Percentiles rank a stretch among this genome's conserved stretches.
Conservation (phyloP, 2,888 invertebrate species). For the Herminia tarsipennalis region DNA sequence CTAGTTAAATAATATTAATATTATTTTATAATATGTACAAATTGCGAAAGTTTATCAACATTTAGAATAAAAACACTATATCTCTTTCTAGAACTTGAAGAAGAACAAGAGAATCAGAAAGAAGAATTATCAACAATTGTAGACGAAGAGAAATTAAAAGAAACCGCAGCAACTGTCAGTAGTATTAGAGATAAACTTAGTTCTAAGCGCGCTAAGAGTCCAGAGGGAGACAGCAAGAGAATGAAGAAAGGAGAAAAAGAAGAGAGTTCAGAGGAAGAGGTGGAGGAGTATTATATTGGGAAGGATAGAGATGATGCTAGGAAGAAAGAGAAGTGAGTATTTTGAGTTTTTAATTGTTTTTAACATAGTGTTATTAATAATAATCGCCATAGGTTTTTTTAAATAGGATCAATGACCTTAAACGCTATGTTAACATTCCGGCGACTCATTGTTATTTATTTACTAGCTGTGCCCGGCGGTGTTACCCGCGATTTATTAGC, state of each 20-base stretch:
- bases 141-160: conserved; percentile 55
- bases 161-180: conserved; percentile 66
- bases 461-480: no score
- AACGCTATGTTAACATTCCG: no score
- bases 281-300: conserved; percentile 87
- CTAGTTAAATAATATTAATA: no score
- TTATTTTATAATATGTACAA: no score
- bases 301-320: conserved; percentile 86
- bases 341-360: neutral
- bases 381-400: no score
- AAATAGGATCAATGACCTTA: no score
- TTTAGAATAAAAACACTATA: no score
- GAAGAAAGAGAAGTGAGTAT: conserved; percentile 84
- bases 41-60: no score
- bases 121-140: conserved; percentile 51
- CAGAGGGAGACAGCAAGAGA: conserved; percentile 57
- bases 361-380: neutral
- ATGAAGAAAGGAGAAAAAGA: conserved; percentile 43
- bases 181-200: conserved; percentile 76
- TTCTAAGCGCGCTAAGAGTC: conserved; percentile 50
- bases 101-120: conserved; percentile 51
- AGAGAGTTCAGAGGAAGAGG: conserved; percentile 59
- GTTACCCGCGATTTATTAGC: no score
- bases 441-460: no score
- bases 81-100: conserved; percentile 68